Percentiles rank a stretch among this genome's conserved stretches.
phyloP scores from a whole-genome alignment of 2,113 vertebrate genomes.

The Saguinus imperator region DNA sequence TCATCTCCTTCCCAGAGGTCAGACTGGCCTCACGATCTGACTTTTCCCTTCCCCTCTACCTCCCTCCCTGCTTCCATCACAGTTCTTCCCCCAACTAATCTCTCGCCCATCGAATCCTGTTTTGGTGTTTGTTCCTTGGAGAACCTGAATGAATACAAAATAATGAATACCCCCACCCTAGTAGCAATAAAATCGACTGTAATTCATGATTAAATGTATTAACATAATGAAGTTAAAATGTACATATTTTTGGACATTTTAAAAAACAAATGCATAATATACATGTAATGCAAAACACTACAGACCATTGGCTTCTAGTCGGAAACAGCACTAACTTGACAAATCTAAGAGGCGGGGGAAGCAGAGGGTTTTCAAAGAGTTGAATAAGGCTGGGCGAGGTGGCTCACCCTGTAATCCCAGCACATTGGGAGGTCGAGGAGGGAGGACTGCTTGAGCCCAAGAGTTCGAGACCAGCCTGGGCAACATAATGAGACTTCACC shows the following conservation, averaged over 20 bases:
- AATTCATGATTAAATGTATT: neutral
- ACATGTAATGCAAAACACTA: neutral
- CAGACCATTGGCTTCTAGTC: neutral
- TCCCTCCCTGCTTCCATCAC: neutral
- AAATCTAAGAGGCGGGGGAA: neutral
- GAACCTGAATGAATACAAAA: neutral
- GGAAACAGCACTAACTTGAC: neutral
- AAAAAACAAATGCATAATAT: neutral
- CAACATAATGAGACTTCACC: too few species aligned
- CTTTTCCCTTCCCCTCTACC: neutral
- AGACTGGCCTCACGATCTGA: too few species aligned
- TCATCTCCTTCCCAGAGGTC: too few species aligned
- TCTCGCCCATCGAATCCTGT: neutral
- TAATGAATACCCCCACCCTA: neutral
- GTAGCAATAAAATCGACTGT: neutral
- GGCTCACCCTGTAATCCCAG: too few species aligned
- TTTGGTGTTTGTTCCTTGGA: neutral
- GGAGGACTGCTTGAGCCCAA: too few species aligned
- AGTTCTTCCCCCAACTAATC: neutral
- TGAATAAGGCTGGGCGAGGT: too few species aligned
- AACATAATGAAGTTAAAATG: neutral
- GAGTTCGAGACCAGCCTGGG: too few species aligned
- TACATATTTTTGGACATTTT: neutral
- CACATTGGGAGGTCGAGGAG: too few species aligned
- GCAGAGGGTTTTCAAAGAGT: neutral